Evolutionary conservation across 1,140 invertebrate species (phyloP).

Genomic region (Argopecten irradians): DNA sequence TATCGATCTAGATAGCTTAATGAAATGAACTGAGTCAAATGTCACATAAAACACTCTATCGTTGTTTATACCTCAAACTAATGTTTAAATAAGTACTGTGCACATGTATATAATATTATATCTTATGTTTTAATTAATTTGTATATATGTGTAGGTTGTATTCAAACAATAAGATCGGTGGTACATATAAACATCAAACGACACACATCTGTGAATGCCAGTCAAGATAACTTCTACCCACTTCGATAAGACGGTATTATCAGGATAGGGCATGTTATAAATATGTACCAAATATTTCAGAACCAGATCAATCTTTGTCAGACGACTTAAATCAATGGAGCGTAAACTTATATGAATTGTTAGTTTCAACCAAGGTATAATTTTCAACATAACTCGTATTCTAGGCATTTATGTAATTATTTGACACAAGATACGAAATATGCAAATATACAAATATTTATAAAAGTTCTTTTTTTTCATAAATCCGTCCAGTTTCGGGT

Average conservation of each 20-base stretch:
- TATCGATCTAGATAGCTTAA: not conserved
- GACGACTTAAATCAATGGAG: not conserved
- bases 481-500: too few relatives aligned
- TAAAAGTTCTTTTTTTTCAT: not conserved
- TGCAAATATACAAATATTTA: too few relatives aligned
- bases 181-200: not conserved
- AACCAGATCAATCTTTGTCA: not conserved
- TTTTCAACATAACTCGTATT: too few relatives aligned
- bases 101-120: not conserved
- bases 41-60: not conserved
- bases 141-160: not conserved
- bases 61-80: not conserved
- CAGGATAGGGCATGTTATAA: not conserved
- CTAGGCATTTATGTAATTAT: too few relatives aligned
- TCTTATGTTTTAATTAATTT: slow-evolving; percentile 12
- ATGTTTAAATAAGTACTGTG: not conserved
- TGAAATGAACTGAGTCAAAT: not conserved
- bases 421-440: too few relatives aligned
- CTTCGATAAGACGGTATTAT: not conserved
- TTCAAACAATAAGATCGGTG: not conserved
- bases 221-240: not conserved
- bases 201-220: not conserved
- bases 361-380: not conserved
- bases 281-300: not conserved
- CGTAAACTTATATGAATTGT: not conserved